Evolutionary conservation across 2,797 vertebrate species (phyloP), one percentile per base, ranked within the genome.

Genomic region (Atherinosoma microstoma): DNA sequence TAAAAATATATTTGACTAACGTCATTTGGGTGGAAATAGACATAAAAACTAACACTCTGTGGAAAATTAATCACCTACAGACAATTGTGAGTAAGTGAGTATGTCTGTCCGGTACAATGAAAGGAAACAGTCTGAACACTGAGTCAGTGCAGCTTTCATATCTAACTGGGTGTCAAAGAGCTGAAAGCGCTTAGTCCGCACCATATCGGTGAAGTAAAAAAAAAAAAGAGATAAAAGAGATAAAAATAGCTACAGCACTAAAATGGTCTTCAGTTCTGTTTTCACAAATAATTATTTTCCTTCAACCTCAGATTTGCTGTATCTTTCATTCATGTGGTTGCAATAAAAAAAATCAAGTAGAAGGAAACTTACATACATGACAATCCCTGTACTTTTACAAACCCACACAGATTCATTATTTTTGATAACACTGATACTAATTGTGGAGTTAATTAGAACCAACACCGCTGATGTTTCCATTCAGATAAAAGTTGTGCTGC

Each of bases 71-170:
- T 88, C 82, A 66, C 58, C 42, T 73, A 18, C 60, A 70, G 42
- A 74, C 79, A 60, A 75, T 75, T 83, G 79, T 74, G 66, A 70
- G 24, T 64, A 36, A 64, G 29, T 71, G 49, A 70, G 58, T 67
- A 60, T 63, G 69, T 82, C 76, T 85, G 61, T 76, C 58, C 42
- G 29, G 75, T 61, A 87, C 86, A 91, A 84, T 81, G 67, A 78
- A 35, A 89, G 86, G 89, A 92, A 92, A 84, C 78, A 64, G 75
- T 78, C 71, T 57, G 57, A 85, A 27, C 69, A 71, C 32, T 78
- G 71, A 79, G 73, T 84, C 82, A 81, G 70, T 18, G 29, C 38
- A 70, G 64, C 42, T 63, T 67, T 84, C 59, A 79, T 82, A 74
- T 78, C 77, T 68, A 47, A 75, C 36, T 53, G 45, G 64, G 32